Base-by-base conservation (phyloP, 2,888 invertebrate species). In the Agelastica alni region DNA sequence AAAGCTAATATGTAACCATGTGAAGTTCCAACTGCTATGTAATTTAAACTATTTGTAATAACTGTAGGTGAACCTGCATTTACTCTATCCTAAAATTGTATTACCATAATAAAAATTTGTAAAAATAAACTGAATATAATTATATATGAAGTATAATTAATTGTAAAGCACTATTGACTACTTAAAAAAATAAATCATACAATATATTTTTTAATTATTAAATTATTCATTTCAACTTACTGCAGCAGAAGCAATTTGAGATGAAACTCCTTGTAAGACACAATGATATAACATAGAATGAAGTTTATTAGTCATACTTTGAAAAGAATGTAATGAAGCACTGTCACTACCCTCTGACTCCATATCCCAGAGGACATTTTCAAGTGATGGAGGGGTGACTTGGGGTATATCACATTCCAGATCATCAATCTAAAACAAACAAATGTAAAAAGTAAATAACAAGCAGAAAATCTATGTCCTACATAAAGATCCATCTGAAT, bases 1-100 rank as follows among this genome's bases (percentile, higher is more conserved):
- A 93, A 94, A 48, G 93, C 87, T 18, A 97, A 79, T 47, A 95
- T 84, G 63, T 93, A 86, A 0, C 97, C 96, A 77, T 96, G 94
- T 17, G 95, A 93, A 20, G 96, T 97, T 28, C 97, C 97, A 20
- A 96, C 85, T n/a, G 91, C 91, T 58, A 96, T 84, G 76, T 89
- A 85, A 48, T 88, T 87, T 5, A 85, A 80, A 60, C 81, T 83
- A 3, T 89, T 89, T 63, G 91, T 88, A 70, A 91, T 83, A 4
- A 93, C 88, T 54, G 94, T 94, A 6, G 95, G 91, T 59, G 89
- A 81, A 3, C 96, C 96, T 49, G 94, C 91, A 77, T 91, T 88
- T 10, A 94, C 90, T 64, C 92, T 84, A 68, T 96, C 94, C 91
- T 92, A 71, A 48, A 78, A 79, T 61, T 9, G 26, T 26, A 26